Evolutionary conservation across 2,888 invertebrate species (phyloP).

Genomic region (Cylindroiulus punctatus): DNA sequence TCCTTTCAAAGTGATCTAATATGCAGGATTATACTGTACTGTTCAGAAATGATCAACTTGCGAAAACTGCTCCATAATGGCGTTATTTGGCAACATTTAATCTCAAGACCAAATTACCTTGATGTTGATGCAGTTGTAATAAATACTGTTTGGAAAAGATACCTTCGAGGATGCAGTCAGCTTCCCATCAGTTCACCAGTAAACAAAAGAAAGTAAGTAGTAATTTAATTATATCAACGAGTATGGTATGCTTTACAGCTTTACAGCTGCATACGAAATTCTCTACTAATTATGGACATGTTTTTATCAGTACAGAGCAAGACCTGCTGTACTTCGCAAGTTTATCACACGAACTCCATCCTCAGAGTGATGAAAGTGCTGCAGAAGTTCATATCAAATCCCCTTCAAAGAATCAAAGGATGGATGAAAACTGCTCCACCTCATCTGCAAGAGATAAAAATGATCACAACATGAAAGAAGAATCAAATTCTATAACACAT

Average conservation of each 20-base stretch:
- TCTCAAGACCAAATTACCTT: background rate
- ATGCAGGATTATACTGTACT: background rate
- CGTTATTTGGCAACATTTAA: background rate
- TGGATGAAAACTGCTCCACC: too few species aligned
- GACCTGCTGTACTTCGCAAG: background rate
- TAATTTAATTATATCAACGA: background rate
- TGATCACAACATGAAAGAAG: background rate
- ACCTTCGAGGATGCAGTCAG: background rate
- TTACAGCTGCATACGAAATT: background rate
- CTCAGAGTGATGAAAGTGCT: background rate
- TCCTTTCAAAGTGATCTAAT: background rate
- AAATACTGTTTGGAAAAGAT: background rate
- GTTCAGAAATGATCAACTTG: background rate
- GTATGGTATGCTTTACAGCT: background rate
- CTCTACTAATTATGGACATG: background rate
- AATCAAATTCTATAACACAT: background rate
- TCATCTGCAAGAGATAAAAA: background rate
- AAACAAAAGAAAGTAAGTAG: background rate
- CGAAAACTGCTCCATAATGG: background rate
- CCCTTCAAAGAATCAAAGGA: background rate
- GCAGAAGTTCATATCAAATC: background rate
- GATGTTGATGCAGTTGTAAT: background rate
- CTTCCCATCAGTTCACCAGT: background rate
- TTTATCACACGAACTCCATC: background rate
- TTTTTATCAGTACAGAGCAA: background rate